Conservation (phyloP, 2,797 vertebrate species). For the Tamandua tetradactyla region DNA sequence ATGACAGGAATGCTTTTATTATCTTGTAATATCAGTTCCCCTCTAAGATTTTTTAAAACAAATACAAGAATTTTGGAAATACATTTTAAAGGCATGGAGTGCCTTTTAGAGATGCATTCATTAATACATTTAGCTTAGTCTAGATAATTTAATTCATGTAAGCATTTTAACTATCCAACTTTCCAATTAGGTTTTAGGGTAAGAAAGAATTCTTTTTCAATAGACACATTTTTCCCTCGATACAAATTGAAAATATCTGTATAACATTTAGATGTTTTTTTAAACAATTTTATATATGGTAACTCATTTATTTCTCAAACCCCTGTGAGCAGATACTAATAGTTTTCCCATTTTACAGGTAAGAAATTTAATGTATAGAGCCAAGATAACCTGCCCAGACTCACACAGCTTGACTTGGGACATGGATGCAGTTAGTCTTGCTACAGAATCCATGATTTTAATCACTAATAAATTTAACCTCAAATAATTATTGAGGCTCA, state of each 20-base stretch:
- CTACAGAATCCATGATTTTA: not conserved
- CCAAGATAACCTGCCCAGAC: not conserved
- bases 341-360: not conserved
- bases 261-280: not conserved
- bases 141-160: not conserved
- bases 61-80: not conserved
- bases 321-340: not conserved
- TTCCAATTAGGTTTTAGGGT: not conserved
- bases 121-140: not conserved
- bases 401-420: not conserved
- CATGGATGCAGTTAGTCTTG: not conserved
- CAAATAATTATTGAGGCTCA: not conserved
- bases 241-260: not conserved
- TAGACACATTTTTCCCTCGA: not conserved
- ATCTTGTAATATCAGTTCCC: not conserved
- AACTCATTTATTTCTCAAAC: not conserved
- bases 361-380: not conserved
- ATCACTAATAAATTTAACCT: not conserved
- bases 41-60: not conserved
- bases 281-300: not conserved
- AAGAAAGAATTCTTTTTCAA: not conserved
- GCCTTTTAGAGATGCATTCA: not conserved
- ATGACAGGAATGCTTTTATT: not conserved
- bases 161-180: not conserved
- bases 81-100: not conserved